phyloP scores from a whole-genome alignment of 1,140 invertebrate species.

The Papilio glaucus region DNA sequence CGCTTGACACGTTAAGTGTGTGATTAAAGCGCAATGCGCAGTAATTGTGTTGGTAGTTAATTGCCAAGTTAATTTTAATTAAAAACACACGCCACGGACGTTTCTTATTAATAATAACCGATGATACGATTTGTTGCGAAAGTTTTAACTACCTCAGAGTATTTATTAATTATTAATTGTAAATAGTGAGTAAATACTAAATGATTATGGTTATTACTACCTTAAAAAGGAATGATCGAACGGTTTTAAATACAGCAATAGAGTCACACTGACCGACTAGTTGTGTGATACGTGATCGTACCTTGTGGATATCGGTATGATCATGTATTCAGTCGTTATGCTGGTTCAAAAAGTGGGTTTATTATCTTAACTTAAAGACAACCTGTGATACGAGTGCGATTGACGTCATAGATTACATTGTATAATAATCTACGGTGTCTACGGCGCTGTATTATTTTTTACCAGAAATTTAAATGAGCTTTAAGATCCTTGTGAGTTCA shows the following conservation, averaged over 20 bases:
- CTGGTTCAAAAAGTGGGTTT: no score
- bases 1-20: conserved; percentile 46
- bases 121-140: conserved; percentile 29
- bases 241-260: background rate
- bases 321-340: no score
- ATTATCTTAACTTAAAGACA: no score
- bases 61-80: conserved; percentile 51
- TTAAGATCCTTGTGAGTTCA: no score
- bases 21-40: conserved; percentile 42
- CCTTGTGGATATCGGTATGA: no score
- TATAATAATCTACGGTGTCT: no score
- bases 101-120: conserved; percentile 39
- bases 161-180: conserved; percentile 2
- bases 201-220: background rate
- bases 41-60: conserved; percentile 59
- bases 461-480: no score
- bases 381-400: no score
- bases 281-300: no score
- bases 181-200: conserved; percentile 5
- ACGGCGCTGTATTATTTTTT: no score
- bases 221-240: background rate
- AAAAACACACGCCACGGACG: conserved; percentile 41
- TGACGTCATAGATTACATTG: no score
- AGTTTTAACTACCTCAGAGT: background rate
- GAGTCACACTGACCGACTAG: background rate